Evolutionary conservation across 2,113 vertebrate species (phyloP).

Genomic region (Isurus oxyrinchus): DNA sequence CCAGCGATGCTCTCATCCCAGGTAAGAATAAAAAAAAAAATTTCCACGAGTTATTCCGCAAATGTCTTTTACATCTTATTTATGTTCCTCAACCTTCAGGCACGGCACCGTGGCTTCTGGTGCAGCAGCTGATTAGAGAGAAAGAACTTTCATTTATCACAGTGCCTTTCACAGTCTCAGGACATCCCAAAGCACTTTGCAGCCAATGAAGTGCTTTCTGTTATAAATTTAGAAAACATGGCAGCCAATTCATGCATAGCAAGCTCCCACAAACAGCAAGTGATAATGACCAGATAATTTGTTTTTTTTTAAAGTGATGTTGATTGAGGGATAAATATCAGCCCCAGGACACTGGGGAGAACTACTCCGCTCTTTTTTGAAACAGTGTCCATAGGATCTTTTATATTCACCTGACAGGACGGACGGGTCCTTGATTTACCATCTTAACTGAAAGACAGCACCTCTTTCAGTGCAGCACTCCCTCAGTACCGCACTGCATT

Average conservation of each 20-base stretch:
- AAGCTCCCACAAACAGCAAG: not conserved
- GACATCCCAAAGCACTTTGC: not conserved
- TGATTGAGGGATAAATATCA: not conserved
- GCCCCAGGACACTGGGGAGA: not conserved
- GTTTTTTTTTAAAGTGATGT: no score
- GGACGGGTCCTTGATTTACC: no score
- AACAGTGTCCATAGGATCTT: not conserved
- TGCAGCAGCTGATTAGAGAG: not conserved
- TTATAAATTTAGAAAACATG: not conserved
- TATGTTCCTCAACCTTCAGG: not conserved
- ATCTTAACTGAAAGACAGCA: no score
- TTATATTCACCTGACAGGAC: not conserved
- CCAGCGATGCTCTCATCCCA: no score
- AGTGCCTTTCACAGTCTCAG: not conserved
- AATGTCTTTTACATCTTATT: not conserved
- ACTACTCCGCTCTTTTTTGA: not conserved
- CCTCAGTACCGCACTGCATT: no score
- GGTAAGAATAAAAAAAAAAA: no score
- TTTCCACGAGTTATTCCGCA: not conserved
- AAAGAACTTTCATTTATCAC: not conserved
- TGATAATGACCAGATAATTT: not conserved
- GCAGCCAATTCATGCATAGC: not conserved
- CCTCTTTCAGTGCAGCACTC: no score
- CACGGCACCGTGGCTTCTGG: not conserved
- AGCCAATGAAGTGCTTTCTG: not conserved